Evolutionary conservation across 2,113 vertebrate genomes (phyloP).

Genomic region (Piaya cayana): DNA sequence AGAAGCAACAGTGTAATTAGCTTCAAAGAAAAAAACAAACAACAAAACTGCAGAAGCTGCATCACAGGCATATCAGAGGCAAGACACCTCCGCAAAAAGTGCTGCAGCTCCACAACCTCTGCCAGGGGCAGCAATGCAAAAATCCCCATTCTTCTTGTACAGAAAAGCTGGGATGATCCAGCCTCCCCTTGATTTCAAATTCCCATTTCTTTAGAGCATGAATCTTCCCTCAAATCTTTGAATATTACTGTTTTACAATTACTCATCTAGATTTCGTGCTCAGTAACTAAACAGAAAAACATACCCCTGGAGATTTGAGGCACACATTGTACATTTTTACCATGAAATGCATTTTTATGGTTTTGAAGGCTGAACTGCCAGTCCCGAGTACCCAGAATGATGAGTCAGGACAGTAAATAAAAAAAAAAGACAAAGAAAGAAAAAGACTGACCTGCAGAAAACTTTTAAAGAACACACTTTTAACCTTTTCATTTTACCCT

Average conservation of each 20-base stretch:
- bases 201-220: not conserved
- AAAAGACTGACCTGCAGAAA: accelerated
- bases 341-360: not conserved
- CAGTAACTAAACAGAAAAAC: not conserved
- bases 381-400: not conserved
- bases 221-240: not conserved
- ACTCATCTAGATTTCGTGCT: not conserved
- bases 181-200: not conserved
- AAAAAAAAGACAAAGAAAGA: too few species aligned
- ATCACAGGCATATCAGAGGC: not conserved
- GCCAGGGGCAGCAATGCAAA: not conserved
- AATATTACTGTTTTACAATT: not conserved
- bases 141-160: not conserved
- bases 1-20: not conserved
- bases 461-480: not conserved
- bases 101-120: not conserved
- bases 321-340: not conserved
- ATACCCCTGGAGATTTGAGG: not conserved
- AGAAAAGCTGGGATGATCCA: not conserved
- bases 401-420: not conserved
- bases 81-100: not conserved
- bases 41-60: not conserved
- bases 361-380: not conserved
- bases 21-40: not conserved
- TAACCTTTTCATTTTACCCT: not conserved